Percentiles rank a stretch among this genome's conserved stretches.
Conservation (phyloP, 1,140 invertebrate genomes). For the Drosophila prosaltans region DNA sequence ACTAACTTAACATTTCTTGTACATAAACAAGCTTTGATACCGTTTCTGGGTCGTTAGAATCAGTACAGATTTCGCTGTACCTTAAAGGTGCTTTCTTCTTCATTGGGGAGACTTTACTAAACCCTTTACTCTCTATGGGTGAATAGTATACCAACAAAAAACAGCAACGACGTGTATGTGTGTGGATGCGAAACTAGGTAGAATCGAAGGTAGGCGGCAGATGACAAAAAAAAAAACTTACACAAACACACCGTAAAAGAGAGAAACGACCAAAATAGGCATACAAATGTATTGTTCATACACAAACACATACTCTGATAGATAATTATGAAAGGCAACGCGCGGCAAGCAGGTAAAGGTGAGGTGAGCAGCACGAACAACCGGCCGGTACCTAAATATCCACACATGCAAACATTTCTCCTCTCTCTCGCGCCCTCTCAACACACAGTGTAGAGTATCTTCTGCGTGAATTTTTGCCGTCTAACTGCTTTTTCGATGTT, state of each 20-base stretch:
- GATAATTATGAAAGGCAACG: constrained; percentile 72
- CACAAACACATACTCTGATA: constrained; percentile 34
- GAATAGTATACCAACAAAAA: not conserved
- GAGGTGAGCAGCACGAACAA: constrained; percentile 22
- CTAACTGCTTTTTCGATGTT: constrained; percentile 68
- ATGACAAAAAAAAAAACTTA: constrained; percentile 38
- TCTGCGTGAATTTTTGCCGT: constrained; percentile 53
- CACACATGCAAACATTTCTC: constrained; percentile 32
- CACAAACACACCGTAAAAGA: constrained; percentile 25
- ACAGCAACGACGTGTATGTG: not conserved
- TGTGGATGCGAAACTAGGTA: constrained; percentile 27
- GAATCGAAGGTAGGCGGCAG: constrained; percentile 8
- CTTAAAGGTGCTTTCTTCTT: not conserved
- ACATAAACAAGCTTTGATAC: not conserved
- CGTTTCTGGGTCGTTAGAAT: too few relatives aligned
- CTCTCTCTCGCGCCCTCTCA: not conserved
- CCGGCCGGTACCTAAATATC: constrained; percentile 67
- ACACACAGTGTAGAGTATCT: not conserved
- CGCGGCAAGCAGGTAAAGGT: constrained; percentile 56
- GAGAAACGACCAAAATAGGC: constrained; percentile 62
- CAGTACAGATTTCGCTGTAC: not conserved
- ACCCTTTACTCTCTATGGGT: not conserved
- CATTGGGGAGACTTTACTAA: not conserved
- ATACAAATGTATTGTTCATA: constrained; percentile 17
- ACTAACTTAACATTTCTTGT: not conserved